A percentile compares a stretch with the other conserved stretches of the same genome.
Conservation (phyloP, 2,888 invertebrate genomes). For the Brenthis hecate region DNA sequence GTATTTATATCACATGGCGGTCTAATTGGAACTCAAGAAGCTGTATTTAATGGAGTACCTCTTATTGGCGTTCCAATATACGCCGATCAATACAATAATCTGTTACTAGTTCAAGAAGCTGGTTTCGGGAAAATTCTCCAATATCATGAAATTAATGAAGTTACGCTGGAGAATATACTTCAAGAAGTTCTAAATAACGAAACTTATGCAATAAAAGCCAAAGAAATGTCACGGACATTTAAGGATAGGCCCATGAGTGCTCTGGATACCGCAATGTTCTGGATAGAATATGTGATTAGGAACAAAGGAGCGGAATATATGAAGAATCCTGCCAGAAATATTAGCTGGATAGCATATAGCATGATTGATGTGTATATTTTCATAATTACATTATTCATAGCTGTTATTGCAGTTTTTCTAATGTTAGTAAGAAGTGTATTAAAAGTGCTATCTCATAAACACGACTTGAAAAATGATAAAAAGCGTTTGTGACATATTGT, state of each 20-base stretch:
- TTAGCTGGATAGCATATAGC: slow-evolving; percentile 66
- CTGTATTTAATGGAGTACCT: slow-evolving; percentile 83
- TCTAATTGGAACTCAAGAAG: slow-evolving; percentile 84
- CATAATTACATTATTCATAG: slow-evolving; percentile 31
- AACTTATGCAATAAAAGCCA: slow-evolving; percentile 58
- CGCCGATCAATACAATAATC: slow-evolving; percentile 77
- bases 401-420: slow-evolving; percentile 5
- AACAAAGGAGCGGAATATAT: slow-evolving; percentile 78
- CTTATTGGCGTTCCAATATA: slow-evolving; percentile 77
- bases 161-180: slow-evolving; percentile 56
- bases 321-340: slow-evolving; percentile 71
- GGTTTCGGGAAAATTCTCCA: slow-evolving; percentile 73
- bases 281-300: slow-evolving; percentile 82
- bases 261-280: slow-evolving; percentile 76
- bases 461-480: slow-evolving; percentile 12
- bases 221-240: slow-evolving; percentile 69
- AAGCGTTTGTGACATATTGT: slow-evolving; percentile 17
- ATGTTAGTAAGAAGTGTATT: background rate
- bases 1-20: slow-evolving; percentile 87
- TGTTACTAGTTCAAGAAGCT: slow-evolving; percentile 62
- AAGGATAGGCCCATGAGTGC: slow-evolving; percentile 79
- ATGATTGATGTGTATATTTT: slow-evolving; percentile 71
- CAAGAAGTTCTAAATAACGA: slow-evolving; percentile 65
- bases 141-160: slow-evolving; percentile 69
- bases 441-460: background rate